phyloP scores from a whole-genome alignment of 2,888 invertebrate species.

The Busseola fusca region DNA sequence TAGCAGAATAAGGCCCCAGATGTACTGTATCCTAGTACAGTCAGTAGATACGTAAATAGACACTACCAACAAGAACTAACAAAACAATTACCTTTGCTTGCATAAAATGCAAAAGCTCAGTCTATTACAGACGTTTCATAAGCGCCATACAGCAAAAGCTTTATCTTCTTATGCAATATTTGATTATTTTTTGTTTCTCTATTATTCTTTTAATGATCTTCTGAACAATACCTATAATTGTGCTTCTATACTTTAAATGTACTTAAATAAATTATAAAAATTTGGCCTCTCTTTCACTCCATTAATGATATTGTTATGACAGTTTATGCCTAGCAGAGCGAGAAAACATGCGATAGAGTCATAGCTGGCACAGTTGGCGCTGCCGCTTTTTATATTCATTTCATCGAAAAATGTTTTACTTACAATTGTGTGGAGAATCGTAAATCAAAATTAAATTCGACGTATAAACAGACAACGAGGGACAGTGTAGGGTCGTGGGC shows the following conservation, averaged over 20 bases:
- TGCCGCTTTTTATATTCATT: slow-evolving; percentile 62
- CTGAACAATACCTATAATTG: background rate
- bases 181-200: background rate
- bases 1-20: too few species aligned
- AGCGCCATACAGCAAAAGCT: background rate
- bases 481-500: slow-evolving; percentile 83
- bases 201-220: background rate
- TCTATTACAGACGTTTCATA: background rate
- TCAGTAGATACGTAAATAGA: too few species aligned
- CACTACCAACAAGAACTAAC: background rate
- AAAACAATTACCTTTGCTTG: background rate
- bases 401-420: slow-evolving; percentile 78
- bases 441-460: slow-evolving; percentile 89
- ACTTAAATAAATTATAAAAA: background rate
- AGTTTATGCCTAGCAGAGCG: slow-evolving; percentile 7
- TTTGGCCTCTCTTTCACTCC: background rate
- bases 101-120: background rate
- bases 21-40: too few species aligned
- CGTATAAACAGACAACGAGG: slow-evolving; percentile 87
- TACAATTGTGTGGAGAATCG: slow-evolving; percentile 83
- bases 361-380: slow-evolving; percentile 30
- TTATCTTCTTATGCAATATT: background rate
- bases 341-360: slow-evolving; percentile 27
- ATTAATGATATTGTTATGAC: slow-evolving; percentile 1
- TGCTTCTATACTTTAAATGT: background rate